phyloP scores from a whole-genome alignment of 2,797 vertebrate genomes.

The Semotilus atromaculatus region DNA sequence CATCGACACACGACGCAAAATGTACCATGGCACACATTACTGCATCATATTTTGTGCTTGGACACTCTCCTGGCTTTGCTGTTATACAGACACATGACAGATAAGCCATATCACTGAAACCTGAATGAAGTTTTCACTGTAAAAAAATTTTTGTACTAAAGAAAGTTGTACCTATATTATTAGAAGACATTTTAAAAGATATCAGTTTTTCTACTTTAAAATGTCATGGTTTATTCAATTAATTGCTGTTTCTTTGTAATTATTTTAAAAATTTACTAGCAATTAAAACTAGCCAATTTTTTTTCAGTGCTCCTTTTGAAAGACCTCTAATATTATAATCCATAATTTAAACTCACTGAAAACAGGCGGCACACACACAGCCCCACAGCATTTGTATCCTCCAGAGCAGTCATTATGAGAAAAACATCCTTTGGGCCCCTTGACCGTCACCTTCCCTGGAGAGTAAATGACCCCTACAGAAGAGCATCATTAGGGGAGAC shows the following conservation, averaged over 20 bases:
- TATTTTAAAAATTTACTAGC: neutral
- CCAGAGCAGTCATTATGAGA: conserved; percentile 71
- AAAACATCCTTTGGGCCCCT: conserved; percentile 68
- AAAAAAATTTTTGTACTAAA: too few species aligned
- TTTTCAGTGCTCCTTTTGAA: neutral
- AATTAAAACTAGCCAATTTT: too few species aligned
- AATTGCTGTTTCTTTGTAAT: neutral
- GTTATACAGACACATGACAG: neutral
- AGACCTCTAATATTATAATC: neutral
- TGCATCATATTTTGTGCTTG: too few species aligned
- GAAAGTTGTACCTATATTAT: too few species aligned
- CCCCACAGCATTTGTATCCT: conserved; percentile 72
- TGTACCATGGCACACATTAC: too few species aligned
- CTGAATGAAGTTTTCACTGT: neutral
- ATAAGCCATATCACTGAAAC: neutral
- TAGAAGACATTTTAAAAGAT: neutral
- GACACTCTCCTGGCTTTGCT: too few species aligned
- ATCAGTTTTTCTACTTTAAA: neutral
- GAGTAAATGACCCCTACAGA: conserved; percentile 64
- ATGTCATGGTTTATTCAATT: neutral
- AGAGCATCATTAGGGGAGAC: neutral
- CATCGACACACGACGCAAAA: too few species aligned
- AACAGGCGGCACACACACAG: conserved; percentile 72
- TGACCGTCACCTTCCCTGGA: conserved; percentile 64
- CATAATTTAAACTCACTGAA: conserved; percentile 66